phyloP scores from a whole-genome alignment of 2,888 invertebrate species.

The Sarcophaga subvicina region DNA sequence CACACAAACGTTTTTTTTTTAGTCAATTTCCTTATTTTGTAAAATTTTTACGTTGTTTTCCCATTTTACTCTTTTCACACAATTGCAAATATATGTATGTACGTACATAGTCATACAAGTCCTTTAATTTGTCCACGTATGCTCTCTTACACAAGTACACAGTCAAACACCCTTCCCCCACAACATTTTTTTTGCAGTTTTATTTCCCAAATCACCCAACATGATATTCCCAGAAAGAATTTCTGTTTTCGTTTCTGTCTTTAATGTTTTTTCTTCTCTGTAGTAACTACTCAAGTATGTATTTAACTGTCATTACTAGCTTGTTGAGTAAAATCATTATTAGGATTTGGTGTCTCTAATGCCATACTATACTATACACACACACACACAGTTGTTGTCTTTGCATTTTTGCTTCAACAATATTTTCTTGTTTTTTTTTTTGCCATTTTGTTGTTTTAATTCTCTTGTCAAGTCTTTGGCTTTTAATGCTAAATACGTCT shows the following conservation, averaged over 20 bases:
- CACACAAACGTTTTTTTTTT: too few species aligned
- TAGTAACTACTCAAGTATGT: constrained; percentile 54
- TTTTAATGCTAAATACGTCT: constrained; percentile 45
- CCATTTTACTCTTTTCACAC: too few species aligned
- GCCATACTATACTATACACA: too few species aligned
- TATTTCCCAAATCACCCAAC: constrained; percentile 6
- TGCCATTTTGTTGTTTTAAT: constrained; percentile 16
- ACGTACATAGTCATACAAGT: too few species aligned
- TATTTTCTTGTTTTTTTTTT: constrained; percentile 5
- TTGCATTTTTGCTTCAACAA: constrained; percentile 4
- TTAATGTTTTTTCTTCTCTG: neutral
- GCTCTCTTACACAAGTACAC: constrained; percentile 7
- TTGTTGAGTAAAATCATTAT: constrained; percentile 60
- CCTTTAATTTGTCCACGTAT: too few species aligned
- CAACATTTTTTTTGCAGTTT: neutral
- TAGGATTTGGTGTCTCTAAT: constrained; percentile 47
- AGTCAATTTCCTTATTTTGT: too few species aligned
- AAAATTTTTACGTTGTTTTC: too few species aligned
- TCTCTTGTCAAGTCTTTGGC: constrained; percentile 54
- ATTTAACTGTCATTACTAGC: constrained; percentile 59
- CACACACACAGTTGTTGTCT: constrained; percentile 8
- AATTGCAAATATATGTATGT: too few species aligned
- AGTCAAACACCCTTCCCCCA: neutral
- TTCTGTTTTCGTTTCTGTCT: neutral
- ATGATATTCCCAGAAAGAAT: constrained; percentile 2